Base-by-base conservation (phyloP, 92 coral and sea anemone genomes). In the Heliopora coerulea region DNA sequence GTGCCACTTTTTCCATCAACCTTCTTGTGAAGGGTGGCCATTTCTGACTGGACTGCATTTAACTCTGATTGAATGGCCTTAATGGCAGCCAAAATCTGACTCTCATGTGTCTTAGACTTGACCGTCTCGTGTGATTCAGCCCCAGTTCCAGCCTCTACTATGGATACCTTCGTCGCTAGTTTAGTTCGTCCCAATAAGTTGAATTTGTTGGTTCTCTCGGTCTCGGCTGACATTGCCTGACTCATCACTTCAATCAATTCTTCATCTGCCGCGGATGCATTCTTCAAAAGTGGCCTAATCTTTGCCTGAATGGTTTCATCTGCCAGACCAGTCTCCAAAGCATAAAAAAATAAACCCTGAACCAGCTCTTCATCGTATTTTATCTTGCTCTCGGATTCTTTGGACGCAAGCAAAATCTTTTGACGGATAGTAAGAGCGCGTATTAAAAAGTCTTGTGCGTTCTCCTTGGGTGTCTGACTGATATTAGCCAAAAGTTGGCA, bases 361-460 rank as follows among this genome's bases (percentile, higher is more conserved):
- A 79, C 56, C 37, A 80, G 88, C 0, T 65, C 84, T 0, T 86
- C 56, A 21, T 87, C 88, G 80, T 83, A 80, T 52, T 78, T 62
- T 37, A 84, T 39, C 2, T 73, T 46, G 40, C 60, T 78, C 31
- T 80, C 80, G 50, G 77, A 73, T 49, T 83, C 50, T 21, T 33
- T 66, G 26, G 74, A 46, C 1, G 89, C 54, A 62, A 84, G 64
- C 18, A 85, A 19, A 3, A 85, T 85, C 8, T 85, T 78, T 48
- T 79, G 80, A 1, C 79, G 46, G 21, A 87, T 33, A 35, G 68
- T 82, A 18, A 87, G 72, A 25, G 88, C 86, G 0, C 82, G 66
- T 84, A 80, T 87, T 8, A 87, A 72, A 54, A 87, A 84, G 21
- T 72, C 86, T 61, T 72, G 82, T 1, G 86, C 88, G 41, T 86